Conservation (phyloP, 1,140 invertebrate genomes). For the Drosophila orosa region DNA sequence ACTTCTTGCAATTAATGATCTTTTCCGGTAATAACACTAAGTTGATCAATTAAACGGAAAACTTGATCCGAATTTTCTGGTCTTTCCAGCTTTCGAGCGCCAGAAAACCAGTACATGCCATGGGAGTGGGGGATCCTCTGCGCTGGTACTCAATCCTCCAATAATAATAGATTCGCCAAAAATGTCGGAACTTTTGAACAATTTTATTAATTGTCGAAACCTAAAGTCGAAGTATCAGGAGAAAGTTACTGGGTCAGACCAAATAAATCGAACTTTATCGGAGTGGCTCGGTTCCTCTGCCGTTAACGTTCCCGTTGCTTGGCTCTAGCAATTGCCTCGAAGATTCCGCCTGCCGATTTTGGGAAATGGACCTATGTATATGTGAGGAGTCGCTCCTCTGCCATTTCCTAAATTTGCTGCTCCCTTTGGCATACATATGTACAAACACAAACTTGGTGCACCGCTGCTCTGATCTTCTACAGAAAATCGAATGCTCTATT, state of each 20-base stretch:
- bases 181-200: constrained; percentile 2
- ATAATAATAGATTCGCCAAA: not conserved
- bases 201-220: constrained; percentile 1
- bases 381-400: no score
- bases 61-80: not conserved
- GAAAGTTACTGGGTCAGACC: not conserved
- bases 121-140: not conserved
- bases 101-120: not conserved
- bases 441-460: no score
- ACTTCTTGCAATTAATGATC: not conserved
- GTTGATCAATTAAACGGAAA: not conserved
- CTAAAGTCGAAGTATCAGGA: not conserved
- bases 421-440: no score
- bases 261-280: not conserved
- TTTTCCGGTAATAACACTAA: not conserved
- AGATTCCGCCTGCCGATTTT: no score
- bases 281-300: no score
- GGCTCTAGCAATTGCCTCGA: no score
- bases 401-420: no score
- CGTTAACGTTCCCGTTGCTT: no score
- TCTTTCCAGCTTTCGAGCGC: not conserved
- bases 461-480: no score
- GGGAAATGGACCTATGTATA: no score
- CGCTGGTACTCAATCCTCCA: not conserved
- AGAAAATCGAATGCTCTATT: no score